Evolutionary conservation across 35 echinoderm and acorn worm genomes (phyloP).

Genomic region (Lytechinus pictus): DNA sequence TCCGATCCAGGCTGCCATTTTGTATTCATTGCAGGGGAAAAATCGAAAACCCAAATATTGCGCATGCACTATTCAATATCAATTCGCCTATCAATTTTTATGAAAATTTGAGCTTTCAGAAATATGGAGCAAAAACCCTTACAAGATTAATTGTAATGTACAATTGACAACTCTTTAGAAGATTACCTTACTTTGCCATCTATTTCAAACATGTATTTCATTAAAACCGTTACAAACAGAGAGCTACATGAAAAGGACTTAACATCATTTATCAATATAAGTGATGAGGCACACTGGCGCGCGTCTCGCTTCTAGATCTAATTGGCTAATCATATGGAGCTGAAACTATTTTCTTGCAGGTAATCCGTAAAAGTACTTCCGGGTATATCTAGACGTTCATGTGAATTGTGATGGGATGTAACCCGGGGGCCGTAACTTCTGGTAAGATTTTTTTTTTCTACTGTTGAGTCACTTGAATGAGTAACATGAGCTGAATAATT

Average conservation of each 20-base stretch:
- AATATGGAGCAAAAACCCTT: not conserved
- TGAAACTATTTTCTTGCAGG: not conserved
- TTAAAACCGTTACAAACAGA: not conserved
- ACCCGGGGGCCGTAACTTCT: not conserved
- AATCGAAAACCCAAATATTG: constrained; percentile 51
- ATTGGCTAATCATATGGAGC: not conserved
- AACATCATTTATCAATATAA: not conserved
- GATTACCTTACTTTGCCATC: not conserved
- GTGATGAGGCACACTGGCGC: constrained; percentile 22
- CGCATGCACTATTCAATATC: constrained; percentile 25
- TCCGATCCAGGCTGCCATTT: constrained; percentile 28
- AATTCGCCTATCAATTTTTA: constrained; percentile 37
- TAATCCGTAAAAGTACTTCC: not conserved
- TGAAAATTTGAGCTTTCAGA: constrained; percentile 12
- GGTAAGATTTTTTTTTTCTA: no score
- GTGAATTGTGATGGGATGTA: no score
- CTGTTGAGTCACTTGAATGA: no score
- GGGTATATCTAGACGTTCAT: no score
- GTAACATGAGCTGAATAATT: no score
- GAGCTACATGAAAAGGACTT: not conserved
- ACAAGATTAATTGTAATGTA: not conserved
- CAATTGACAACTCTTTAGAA: not conserved
- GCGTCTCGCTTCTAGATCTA: not conserved
- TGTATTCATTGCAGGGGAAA: not conserved
- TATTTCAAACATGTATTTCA: not conserved